Evolutionary conservation across 2,113 vertebrate genomes (phyloP), one percentile per base, ranked within the genome.

Genomic region (Semicossyphus pulcher): DNA sequence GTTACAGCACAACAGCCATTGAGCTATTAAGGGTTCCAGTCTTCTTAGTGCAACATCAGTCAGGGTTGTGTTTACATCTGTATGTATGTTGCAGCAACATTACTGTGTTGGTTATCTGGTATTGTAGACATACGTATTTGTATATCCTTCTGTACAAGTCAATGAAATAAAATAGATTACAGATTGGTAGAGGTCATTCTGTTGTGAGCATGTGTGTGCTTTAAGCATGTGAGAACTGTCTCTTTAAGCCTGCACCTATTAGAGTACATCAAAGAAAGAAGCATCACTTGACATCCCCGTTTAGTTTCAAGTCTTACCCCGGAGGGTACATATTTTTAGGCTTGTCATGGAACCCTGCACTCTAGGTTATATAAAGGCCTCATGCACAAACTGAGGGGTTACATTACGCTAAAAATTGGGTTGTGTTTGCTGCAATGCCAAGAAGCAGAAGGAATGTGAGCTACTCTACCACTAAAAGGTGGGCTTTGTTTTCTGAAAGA

Each of bases 1-100:
- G 60, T 67, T 80, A 57, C 71, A 65, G 82, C 66, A 69, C 32
- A 47, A 28, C 72, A 87, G 72, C 80, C 68, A 58, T 45, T 45
- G 58, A 54, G 49, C 80, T 75, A 78, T 81, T 72, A 81, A 68
- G 66, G 80, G 69, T 59, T 75, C 34, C 68, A 81, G 86, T 87
- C 88, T 80, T 60, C 78, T 93, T 86, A 88, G 70, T 56, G 65
- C 9, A 49, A 78, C 76, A 82, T 79, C 76, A 80, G 63, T 80
- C 34, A 62, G 45, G 58, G 73, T 61, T 80, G 52, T 62, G 56
- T 52, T n/a, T 52, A 76, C 78, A 78, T 85, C 70, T 80, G 84
- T 64, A 82, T 31, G 62, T 31, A 66, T 67, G 52, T 42, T 54
- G 47, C 63, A 45, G 66, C 15, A 9, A 18, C 6, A 2, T 44